Evolutionary conservation across 2,113 vertebrate species (phyloP).

Genomic region (Poeciliopsis prolifica): DNA sequence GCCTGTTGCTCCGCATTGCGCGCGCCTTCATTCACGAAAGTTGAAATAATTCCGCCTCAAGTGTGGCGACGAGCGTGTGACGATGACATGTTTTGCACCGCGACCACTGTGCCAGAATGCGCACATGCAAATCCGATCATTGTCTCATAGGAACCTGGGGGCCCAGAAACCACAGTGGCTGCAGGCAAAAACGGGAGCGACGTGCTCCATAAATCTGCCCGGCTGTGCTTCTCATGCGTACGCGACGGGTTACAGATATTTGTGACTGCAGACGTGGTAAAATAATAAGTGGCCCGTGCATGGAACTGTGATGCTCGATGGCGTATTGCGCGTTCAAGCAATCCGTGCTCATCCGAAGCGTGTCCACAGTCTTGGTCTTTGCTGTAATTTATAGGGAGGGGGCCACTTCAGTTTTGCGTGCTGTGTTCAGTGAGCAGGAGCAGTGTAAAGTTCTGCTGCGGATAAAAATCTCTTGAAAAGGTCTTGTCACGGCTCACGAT

Average conservation of each 20-base stretch:
- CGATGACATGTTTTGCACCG: conserved; percentile 8
- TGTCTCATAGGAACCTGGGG: conserved; percentile 33
- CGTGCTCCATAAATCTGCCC: conserved; percentile 31
- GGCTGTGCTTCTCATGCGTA: conserved; percentile 1
- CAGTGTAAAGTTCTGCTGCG: conserved; percentile 16
- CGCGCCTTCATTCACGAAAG: not conserved
- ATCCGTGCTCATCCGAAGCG: not conserved
- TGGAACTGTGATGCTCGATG: conserved; percentile 18
- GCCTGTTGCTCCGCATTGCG: conserved; percentile 1
- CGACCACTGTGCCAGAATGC: conserved; percentile 14
- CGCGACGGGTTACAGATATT: conserved; percentile 30
- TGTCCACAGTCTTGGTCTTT: not conserved
- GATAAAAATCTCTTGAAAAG: conserved; percentile 23
- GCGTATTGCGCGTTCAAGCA: conserved; percentile 17
- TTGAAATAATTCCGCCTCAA: not conserved
- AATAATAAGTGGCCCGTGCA: conserved; percentile 33
- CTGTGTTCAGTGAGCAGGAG: conserved; percentile 9
- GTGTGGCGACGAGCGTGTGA: not conserved
- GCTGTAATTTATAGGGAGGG: conserved; percentile 11
- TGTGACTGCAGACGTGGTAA: conserved; percentile 16
- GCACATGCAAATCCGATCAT: conserved; percentile 54
- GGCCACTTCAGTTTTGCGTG: conserved; percentile 14
- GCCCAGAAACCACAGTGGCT: conserved; percentile 49
- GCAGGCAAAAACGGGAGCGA: conserved; percentile 29
- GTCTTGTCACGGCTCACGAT: conserved; percentile 28